Conservation (phyloP, 2,797 vertebrate species). For the Sebastes alutus region DNA sequence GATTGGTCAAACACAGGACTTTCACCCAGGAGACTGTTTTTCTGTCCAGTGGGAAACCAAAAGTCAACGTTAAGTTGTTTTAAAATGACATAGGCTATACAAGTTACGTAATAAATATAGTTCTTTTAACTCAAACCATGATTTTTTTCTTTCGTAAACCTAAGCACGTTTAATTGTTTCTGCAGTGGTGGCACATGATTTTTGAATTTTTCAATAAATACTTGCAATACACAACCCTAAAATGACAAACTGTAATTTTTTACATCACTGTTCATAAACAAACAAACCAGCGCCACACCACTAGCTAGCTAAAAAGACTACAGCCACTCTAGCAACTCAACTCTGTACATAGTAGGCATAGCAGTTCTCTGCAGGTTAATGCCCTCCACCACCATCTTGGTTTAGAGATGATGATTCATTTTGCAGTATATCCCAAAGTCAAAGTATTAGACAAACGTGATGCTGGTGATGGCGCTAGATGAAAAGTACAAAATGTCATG, state of each 20-base stretch:
- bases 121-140: too few relatives aligned
- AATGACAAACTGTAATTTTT: neutral
- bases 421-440: neutral
- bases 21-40: neutral
- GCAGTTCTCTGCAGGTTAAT: neutral
- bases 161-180: too few relatives aligned
- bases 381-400: neutral
- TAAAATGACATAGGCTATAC: too few relatives aligned
- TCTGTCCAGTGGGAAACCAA: too few relatives aligned
- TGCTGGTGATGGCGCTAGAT: neutral
- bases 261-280: neutral
- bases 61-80: too few relatives aligned
- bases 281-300: neutral
- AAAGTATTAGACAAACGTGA: neutral
- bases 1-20: too few relatives aligned
- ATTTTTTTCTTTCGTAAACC: too few relatives aligned
- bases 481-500: neutral
- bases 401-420: neutral
- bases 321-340: neutral
- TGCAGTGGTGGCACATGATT: too few relatives aligned
- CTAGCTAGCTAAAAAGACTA: neutral
- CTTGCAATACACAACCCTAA: neutral
- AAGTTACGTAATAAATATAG: too few relatives aligned
- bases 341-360: neutral
- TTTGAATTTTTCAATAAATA: neutral